These are phyloP conservation scores for Himalopsyche japonica DNA, from an alignment of 2,888 invertebrate species.

Conservation along the genomic window DNA sequence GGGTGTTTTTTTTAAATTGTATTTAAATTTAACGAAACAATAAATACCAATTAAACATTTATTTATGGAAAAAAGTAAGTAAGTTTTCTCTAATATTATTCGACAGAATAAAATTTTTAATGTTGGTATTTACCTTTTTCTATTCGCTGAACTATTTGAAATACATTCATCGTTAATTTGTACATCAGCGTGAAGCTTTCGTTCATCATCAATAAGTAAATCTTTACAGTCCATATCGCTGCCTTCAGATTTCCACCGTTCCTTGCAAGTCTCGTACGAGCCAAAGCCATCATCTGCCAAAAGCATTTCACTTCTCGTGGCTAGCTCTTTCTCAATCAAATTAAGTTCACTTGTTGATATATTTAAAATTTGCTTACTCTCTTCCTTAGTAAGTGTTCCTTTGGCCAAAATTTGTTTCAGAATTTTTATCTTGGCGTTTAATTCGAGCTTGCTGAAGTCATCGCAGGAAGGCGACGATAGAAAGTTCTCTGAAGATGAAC, in stretches of 20 bases:
- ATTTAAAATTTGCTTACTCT: background rate
- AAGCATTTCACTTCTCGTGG: background rate
- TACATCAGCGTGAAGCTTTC: background rate
- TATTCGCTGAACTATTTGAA: slow-evolving; percentile 12
- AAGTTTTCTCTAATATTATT: too few species aligned
- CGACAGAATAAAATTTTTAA: too few species aligned
- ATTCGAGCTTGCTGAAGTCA: slow-evolving; percentile 9
- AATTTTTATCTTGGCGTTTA: slow-evolving; percentile 22
- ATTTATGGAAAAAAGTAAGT: too few species aligned
- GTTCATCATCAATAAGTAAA: slow-evolving; percentile 5
- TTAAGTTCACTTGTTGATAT: slow-evolving; percentile 32
- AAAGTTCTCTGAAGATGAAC: slow-evolving; percentile 23
- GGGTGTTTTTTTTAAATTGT: too few species aligned
- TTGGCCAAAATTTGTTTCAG: slow-evolving; percentile 23
- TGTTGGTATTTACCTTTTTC: slow-evolving; percentile 11
- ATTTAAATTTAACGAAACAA: too few species aligned
- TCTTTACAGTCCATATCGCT: slow-evolving; percentile 11
- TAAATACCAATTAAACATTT: too few species aligned
- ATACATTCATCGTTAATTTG: background rate
- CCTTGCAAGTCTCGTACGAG: background rate
- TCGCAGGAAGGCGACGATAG: background rate
- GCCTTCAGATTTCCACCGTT: background rate
- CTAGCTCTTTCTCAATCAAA: slow-evolving; percentile 24
- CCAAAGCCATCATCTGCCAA: background rate
- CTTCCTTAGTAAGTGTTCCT: background rate